phyloP scores from a whole-genome alignment of 1,140 invertebrate genomes.

The Bombyx mori region DNA sequence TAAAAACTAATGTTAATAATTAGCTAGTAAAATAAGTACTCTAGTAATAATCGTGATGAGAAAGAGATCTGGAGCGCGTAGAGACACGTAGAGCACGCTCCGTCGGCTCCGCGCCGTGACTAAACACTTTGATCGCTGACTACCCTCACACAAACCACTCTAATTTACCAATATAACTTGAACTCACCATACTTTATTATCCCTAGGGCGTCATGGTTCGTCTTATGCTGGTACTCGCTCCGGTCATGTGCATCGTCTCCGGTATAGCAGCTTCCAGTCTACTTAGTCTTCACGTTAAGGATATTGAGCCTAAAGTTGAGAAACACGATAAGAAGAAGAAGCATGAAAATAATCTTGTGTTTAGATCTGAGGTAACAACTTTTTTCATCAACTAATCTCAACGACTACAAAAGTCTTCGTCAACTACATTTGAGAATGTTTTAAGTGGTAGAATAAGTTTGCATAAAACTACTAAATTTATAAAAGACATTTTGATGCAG shows the following conservation, averaged over 20 bases:
- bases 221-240: constrained; percentile 96
- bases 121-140: constrained; percentile 66
- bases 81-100: constrained; percentile 42
- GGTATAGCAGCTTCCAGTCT: constrained; percentile 94
- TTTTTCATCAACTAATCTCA: too few species aligned
- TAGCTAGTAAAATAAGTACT: neutral
- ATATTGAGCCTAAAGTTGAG: constrained; percentile 75
- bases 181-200: neutral
- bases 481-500: too few species aligned
- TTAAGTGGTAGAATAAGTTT: too few species aligned
- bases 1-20: too few species aligned
- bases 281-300: constrained; percentile 91
- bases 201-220: constrained; percentile 97
- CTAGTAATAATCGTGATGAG: constrained; percentile 38
- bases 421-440: too few species aligned
- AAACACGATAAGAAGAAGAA: constrained; percentile 78
- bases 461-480: too few species aligned
- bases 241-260: constrained; percentile 97
- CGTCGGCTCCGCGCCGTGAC: constrained; percentile 47
- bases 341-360: constrained; percentile 86
- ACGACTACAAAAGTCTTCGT: too few species aligned
- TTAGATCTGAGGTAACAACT: constrained; percentile 83
- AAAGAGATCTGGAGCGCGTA: constrained; percentile 45
- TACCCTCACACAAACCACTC: neutral
- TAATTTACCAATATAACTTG: constrained; percentile 7